Evolutionary conservation across 2,888 invertebrate genomes (phyloP).

Genomic region (Rapana venosa): DNA sequence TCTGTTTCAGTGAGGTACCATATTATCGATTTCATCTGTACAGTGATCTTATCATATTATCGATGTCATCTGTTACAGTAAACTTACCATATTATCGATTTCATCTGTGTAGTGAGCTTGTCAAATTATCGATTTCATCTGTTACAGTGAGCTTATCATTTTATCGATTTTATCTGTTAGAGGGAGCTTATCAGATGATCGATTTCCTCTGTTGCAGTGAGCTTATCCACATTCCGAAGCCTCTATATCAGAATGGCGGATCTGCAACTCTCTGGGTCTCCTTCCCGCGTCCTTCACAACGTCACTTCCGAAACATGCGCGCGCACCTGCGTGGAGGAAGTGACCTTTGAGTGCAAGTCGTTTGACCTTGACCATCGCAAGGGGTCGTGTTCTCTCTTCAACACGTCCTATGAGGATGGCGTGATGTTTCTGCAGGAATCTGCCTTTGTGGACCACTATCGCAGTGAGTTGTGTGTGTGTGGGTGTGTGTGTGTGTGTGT

Average conservation of each 20-base stretch:
- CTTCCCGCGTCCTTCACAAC: constrained; percentile 62
- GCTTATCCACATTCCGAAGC: constrained; percentile 52
- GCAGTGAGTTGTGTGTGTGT: constrained; percentile 65
- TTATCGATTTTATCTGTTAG: background rate
- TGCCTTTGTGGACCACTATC: constrained; percentile 69
- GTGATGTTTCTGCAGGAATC: constrained; percentile 65
- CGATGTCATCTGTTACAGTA: no score
- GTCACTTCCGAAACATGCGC: constrained; percentile 66
- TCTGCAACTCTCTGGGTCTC: constrained; percentile 61
- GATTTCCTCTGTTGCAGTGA: constrained; percentile 40
- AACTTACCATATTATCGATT: no score
- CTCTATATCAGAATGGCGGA: constrained; percentile 67
- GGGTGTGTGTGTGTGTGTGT: background rate
- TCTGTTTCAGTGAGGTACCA: background rate
- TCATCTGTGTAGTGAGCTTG: no score
- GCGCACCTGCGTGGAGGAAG: constrained; percentile 60
- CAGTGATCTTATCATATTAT: no score
- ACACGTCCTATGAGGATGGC: constrained; percentile 68
- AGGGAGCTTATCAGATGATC: background rate
- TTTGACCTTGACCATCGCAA: constrained; percentile 71
- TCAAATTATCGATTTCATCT: background rate
- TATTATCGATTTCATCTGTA: background rate
- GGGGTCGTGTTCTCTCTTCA: constrained; percentile 66
- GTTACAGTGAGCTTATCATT: background rate
- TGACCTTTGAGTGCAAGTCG: constrained; percentile 72